A percentile compares a stretch with the other conserved stretches of the same genome.
Evolutionary conservation across 2,113 vertebrate genomes (phyloP).

Genomic region (Pao palembangensis): DNA sequence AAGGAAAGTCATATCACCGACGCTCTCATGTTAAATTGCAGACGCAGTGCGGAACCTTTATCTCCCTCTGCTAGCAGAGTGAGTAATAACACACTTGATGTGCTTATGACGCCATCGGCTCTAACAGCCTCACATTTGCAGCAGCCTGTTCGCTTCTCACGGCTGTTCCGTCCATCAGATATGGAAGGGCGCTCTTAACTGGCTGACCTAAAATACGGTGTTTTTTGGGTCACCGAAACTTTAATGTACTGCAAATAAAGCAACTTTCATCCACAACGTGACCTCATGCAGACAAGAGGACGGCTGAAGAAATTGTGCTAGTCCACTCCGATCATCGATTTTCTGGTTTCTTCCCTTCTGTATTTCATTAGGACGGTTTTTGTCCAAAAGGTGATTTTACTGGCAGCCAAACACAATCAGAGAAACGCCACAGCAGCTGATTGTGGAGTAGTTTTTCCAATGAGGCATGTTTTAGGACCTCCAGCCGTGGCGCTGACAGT

Average conservation of each 20-base stretch:
- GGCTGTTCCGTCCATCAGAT: background rate
- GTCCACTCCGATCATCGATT: no score
- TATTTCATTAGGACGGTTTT: no score
- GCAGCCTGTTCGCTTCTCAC: background rate
- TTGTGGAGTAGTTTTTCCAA: background rate
- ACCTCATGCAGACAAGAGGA: no score
- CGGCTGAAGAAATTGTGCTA: no score
- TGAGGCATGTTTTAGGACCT: background rate
- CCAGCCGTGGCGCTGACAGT: constrained; percentile 22
- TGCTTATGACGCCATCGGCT: background rate
- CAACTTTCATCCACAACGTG: no score
- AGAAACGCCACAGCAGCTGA: no score
- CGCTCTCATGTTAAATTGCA: background rate
- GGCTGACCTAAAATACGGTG: background rate
- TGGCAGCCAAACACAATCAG: background rate
- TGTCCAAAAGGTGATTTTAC: no score
- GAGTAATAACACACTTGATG: background rate
- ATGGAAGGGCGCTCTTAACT: background rate
- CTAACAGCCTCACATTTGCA: background rate
- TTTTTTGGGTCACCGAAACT: background rate
- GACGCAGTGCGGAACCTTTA: background rate
- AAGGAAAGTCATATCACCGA: background rate
- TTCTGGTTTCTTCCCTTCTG: no score
- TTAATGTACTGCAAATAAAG: background rate
- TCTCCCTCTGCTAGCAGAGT: background rate